These are phyloP conservation scores for Ostrea edulis DNA, from an alignment of 1,140 invertebrate genomes.

Conservation along the genomic window DNA sequence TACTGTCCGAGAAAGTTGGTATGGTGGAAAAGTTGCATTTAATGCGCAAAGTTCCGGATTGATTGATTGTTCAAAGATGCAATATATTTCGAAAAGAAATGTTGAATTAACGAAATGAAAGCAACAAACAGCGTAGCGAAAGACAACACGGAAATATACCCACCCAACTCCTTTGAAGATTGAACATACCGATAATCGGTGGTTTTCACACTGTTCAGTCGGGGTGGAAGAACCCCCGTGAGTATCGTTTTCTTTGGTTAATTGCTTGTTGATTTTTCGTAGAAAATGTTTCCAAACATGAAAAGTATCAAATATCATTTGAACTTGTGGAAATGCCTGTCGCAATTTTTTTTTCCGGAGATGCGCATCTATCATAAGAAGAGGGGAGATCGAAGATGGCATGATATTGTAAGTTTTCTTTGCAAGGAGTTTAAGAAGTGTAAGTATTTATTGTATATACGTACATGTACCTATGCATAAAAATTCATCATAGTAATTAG, in stretches of 20 bases:
- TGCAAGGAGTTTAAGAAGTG: too few species aligned
- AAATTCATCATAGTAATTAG: too few species aligned
- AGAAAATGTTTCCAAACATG: neutral
- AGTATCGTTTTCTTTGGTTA: neutral
- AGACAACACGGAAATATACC: neutral
- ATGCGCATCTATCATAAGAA: too few species aligned
- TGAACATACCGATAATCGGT: neutral
- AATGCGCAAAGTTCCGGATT: too few species aligned
- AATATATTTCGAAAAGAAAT: too few species aligned
- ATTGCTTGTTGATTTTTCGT: neutral
- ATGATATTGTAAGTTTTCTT: too few species aligned
- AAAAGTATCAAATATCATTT: slow-evolving; percentile 9
- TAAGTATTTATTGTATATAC: too few species aligned
- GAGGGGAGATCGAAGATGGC: too few species aligned
- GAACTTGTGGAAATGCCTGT: neutral
- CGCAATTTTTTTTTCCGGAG: neutral
- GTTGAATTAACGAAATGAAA: neutral
- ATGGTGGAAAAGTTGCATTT: too few species aligned
- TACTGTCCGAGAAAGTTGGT: too few species aligned
- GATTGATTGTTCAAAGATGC: too few species aligned
- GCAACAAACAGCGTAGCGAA: neutral
- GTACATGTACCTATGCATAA: too few species aligned
- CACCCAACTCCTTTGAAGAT: neutral
- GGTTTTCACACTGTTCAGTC: neutral
- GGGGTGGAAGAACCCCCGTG: neutral